Conservation (phyloP, 2,113 vertebrate genomes). For the Phaetusa simplex region DNA sequence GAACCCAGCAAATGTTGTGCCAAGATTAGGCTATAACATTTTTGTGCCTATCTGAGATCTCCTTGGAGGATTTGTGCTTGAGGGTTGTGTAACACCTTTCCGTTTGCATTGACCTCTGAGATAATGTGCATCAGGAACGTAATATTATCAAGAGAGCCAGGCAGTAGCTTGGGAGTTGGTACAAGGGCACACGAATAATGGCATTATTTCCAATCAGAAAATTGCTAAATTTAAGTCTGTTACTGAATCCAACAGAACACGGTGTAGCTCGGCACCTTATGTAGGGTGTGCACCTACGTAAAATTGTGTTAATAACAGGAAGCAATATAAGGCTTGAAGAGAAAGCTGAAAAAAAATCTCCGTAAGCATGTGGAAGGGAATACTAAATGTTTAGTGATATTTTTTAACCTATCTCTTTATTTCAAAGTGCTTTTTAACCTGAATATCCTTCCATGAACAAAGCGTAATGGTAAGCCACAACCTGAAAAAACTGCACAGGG, state of each 20-base stretch:
- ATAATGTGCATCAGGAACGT: conserved; percentile 33
- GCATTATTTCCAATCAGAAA: conserved; percentile 60
- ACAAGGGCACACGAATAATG: conserved; percentile 65
- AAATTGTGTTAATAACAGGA: not conserved
- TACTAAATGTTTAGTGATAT: not conserved
- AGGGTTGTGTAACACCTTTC: conserved; percentile 55
- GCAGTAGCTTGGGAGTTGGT: conserved; percentile 41
- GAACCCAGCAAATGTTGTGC: not conserved
- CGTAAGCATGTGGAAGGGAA: not conserved
- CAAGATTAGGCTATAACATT: not conserved
- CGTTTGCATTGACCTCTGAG: conserved; percentile 55
- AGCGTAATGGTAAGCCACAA: not conserved
- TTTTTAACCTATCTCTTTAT: not conserved
- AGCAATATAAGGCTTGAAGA: not conserved
- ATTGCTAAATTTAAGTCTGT: conserved; percentile 58
- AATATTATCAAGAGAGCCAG: conserved; percentile 55
- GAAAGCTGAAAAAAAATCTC: not conserved
- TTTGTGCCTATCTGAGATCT: not conserved
- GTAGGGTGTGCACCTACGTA: not conserved
- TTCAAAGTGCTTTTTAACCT: not conserved
- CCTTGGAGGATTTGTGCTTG: conserved; percentile 20
- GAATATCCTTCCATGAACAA: not conserved
- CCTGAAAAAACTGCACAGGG: not conserved
- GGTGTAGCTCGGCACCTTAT: not conserved
- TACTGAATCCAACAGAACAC: conserved; percentile 15